These are phyloP conservation scores for Cetoscarus ocellatus DNA, from an alignment of 2,797 vertebrate genomes.

Conservation along the genomic window DNA sequence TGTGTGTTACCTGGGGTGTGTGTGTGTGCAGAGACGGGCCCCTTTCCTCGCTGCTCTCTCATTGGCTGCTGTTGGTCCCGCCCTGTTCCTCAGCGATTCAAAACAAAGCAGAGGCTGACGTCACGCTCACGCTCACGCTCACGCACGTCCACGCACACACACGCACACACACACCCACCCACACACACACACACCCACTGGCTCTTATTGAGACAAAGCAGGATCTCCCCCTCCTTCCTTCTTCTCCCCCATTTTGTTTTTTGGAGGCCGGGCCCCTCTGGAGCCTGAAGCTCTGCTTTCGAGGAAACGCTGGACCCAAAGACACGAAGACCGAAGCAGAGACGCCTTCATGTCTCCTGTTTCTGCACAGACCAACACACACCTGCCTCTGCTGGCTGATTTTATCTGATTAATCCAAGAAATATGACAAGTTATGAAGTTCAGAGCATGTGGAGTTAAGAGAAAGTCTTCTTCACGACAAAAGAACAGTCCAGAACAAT, in stretches of 20 bases:
- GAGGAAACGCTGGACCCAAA: constrained; percentile 1
- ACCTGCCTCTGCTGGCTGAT: no score
- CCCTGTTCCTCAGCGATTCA: constrained; percentile 64
- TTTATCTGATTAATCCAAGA: no score
- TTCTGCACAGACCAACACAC: no score
- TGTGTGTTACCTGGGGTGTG: constrained; percentile 2
- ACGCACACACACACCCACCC: constrained; percentile 29
- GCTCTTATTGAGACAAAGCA: constrained; percentile 64
- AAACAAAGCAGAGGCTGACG: constrained; percentile 68
- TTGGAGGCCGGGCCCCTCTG: constrained; percentile 16
- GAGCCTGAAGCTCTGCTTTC: constrained; percentile 19
- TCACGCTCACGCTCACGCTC: constrained; percentile 39
- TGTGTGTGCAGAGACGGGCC: constrained; percentile 61
- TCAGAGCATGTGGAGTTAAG: no score
- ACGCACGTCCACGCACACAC: constrained; percentile 8
- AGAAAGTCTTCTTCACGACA: no score
- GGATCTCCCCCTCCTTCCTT: constrained; percentile 51
- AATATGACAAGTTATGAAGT: no score
- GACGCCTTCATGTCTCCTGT: no score
- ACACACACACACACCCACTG: constrained; percentile 29
- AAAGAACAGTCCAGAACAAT: no score
- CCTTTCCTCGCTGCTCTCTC: constrained; percentile 49
- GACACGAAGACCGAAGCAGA: background rate
- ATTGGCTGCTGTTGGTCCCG: constrained; percentile 67
- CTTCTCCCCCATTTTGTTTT: constrained; percentile 69